A percentile compares a stretch with the other conserved stretches of the same genome.
Evolutionary conservation across 2,888 invertebrate genomes (phyloP).

Genomic region (Xanthorhoe designata): DNA sequence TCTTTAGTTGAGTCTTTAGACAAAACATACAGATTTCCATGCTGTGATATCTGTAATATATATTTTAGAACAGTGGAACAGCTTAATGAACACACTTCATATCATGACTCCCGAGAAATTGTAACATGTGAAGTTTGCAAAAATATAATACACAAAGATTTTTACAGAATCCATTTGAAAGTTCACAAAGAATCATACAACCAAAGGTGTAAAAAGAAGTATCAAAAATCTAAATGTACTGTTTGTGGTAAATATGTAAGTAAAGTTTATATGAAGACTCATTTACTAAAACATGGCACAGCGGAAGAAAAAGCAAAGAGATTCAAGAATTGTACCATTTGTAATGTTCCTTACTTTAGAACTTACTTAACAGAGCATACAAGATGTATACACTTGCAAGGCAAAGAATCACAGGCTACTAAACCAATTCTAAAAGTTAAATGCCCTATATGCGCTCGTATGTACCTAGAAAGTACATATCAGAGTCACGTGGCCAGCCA

Average conservation of each 20-base stretch:
- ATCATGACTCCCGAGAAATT: constrained; percentile 24
- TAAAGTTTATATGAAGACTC: constrained; percentile 48
- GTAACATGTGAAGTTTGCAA: constrained; percentile 49
- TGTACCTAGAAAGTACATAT: constrained; percentile 40
- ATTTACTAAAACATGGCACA: constrained; percentile 47
- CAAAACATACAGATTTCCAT: constrained; percentile 15
- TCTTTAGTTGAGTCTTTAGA: constrained; percentile 5
- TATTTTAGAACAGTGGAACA: constrained; percentile 36
- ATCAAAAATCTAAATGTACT: constrained; percentile 49
- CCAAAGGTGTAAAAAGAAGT: constrained; percentile 34
- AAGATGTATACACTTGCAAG: constrained; percentile 35
- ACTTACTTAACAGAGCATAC: constrained; percentile 47
- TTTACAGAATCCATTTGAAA: constrained; percentile 44
- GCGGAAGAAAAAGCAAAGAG: constrained; percentile 40
- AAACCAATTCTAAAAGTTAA: constrained; percentile 6
- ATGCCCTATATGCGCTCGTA: constrained; percentile 50
- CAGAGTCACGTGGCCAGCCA: constrained; percentile 48
- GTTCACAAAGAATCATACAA: constrained; percentile 46
- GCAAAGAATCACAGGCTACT: not conserved
- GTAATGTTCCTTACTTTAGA: constrained; percentile 39
- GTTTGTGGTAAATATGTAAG: constrained; percentile 48
- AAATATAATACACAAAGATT: constrained; percentile 36
- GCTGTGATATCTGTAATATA: constrained; percentile 39
- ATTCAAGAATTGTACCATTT: constrained; percentile 43
- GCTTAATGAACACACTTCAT: constrained; percentile 27